Conservation (phyloP, 2,888 invertebrate genomes). For the Aphidius colemani region DNA sequence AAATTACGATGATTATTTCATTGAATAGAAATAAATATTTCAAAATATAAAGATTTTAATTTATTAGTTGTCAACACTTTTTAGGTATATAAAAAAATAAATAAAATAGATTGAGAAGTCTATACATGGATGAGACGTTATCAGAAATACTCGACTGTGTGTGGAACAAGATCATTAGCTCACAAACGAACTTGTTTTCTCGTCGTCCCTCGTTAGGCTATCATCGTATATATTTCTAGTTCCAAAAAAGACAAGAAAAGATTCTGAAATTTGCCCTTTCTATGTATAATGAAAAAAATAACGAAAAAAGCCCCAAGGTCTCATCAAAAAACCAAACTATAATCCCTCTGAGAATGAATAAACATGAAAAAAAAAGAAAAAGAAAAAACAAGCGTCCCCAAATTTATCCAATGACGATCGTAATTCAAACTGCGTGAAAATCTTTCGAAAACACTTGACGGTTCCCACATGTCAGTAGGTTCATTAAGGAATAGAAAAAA, state of each 20-base stretch:
- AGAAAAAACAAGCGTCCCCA: neutral
- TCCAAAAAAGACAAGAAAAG: constrained; percentile 1
- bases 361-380: neutral
- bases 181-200: constrained; percentile 10
- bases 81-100: too few species aligned
- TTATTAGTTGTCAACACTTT: too few species aligned
- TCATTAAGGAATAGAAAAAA: neutral
- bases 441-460: constrained; percentile 4
- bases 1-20: too few species aligned
- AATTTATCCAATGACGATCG: neutral
- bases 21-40: too few species aligned
- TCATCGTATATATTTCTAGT: neutral
- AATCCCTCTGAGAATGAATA: neutral
- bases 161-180: constrained; percentile 17
- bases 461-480: constrained; percentile 1
- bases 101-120: too few species aligned
- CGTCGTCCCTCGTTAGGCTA: constrained; percentile 18
- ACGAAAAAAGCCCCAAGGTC: too few species aligned
- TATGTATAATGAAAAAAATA: constrained; percentile 6
- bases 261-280: constrained; percentile 4
- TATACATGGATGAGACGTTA: neutral
- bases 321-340: too few species aligned
- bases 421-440: constrained; percentile 14
- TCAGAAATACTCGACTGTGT: constrained; percentile 2
- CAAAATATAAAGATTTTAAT: too few species aligned